Evolutionary conservation across 2,797 vertebrate species (phyloP).

Genomic region (Anniella stebbinsi): DNA sequence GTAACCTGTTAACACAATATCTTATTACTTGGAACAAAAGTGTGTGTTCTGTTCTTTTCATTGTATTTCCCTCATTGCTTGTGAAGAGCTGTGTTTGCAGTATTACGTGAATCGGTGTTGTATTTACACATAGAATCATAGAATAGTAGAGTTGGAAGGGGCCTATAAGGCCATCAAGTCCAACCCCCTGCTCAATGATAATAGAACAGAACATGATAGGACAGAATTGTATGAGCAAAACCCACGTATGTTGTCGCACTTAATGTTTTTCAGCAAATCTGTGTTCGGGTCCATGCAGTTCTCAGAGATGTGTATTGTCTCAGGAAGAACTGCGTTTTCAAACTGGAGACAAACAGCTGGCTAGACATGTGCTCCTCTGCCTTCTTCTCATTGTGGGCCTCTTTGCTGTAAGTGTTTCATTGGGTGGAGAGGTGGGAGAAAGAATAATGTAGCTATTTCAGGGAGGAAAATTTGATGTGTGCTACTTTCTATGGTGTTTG

Average conservation of each 20-base stretch:
- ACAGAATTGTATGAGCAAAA: constrained; percentile 6
- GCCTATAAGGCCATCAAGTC: too few species aligned
- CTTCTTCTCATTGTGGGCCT: constrained; percentile 89
- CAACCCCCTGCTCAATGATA: too few species aligned
- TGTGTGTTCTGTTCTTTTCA: background rate
- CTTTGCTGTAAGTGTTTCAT: constrained; percentile 89
- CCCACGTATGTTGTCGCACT: constrained; percentile 50
- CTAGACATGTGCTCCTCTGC: constrained; percentile 89
- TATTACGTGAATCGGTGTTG: background rate
- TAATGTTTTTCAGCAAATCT: constrained; percentile 81
- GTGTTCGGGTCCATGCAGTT: constrained; percentile 85
- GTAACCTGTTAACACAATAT: background rate
- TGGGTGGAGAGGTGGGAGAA: background rate
- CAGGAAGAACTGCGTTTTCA: constrained; percentile 86
- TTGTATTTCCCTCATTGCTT: background rate
- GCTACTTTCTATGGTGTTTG: background rate
- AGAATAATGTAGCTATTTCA: constrained; percentile 8
- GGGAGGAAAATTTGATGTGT: background rate
- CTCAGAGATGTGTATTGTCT: constrained; percentile 86
- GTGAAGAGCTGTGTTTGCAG: background rate
- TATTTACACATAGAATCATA: too few species aligned
- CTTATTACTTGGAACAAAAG: background rate
- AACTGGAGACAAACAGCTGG: constrained; percentile 85
- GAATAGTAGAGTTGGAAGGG: too few species aligned
- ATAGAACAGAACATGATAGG: too few species aligned